Conservation (phyloP, 2,888 invertebrate species). For the Drosophila emarginata region DNA sequence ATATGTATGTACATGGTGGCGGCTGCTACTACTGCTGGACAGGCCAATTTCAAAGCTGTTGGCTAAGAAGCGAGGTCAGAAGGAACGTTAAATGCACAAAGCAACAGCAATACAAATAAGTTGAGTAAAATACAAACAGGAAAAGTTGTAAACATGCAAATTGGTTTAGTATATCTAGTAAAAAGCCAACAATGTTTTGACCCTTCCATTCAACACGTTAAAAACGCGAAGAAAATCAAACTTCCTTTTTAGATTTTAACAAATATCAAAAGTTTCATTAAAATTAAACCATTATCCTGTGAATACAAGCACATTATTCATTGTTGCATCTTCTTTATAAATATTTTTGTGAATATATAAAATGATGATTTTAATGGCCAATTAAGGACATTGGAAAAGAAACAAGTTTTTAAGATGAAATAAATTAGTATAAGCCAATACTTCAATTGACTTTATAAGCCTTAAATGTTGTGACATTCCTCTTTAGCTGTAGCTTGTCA, state of each 20-base stretch:
- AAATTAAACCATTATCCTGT: too few species aligned
- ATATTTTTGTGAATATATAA: too few species aligned
- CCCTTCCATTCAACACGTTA: neutral
- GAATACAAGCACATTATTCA: too few species aligned
- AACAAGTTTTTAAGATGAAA: too few species aligned
- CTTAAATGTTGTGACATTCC: neutral
- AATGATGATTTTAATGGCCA: too few species aligned
- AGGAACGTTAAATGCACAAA: neutral
- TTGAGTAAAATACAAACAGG: slow-evolving; percentile 10
- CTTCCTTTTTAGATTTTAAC: neutral
- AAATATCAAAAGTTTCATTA: too few species aligned
- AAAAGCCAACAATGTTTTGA: slow-evolving; percentile 39
- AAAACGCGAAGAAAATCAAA: neutral
- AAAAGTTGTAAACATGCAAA: slow-evolving; percentile 48
- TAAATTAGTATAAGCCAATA: too few species aligned
- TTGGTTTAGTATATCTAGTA: slow-evolving; percentile 45
- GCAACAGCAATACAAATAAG: slow-evolving; percentile 21
- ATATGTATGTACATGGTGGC: slow-evolving; percentile 26
- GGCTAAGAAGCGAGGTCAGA: slow-evolving; percentile 1
- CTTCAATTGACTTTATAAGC: neutral
- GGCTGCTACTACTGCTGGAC: slow-evolving; percentile 28
- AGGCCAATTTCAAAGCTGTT: slow-evolving; percentile 33
- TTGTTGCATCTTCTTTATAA: too few species aligned
- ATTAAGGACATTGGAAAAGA: too few species aligned
- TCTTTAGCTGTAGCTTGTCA: neutral